These are phyloP conservation scores for Erebia aethiops DNA, from an alignment of 2,888 invertebrate species.

Conservation along the genomic window DNA sequence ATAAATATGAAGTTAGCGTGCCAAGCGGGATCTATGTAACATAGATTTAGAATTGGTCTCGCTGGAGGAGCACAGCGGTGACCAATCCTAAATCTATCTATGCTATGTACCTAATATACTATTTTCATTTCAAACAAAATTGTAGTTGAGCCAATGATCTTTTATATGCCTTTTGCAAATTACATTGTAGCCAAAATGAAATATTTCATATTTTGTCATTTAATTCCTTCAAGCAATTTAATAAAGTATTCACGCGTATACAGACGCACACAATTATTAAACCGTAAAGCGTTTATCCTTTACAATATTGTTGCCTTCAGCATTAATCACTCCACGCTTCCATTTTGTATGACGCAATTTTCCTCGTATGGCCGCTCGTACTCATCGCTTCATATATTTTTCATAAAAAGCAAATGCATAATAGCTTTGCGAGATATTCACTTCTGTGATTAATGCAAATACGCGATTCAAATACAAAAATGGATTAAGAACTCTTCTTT, in stretches of 20 bases:
- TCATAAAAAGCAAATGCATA: conserved; percentile 30
- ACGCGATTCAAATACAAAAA: conserved; percentile 5
- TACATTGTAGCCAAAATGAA: neutral
- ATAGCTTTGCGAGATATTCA: conserved; percentile 12
- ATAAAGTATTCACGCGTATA: conserved; percentile 12
- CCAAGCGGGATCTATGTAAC: no score
- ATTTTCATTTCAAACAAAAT: neutral
- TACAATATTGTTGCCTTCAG: conserved; percentile 30
- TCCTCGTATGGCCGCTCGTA: conserved; percentile 22
- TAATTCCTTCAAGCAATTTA: conserved; percentile 2
- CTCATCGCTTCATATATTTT: conserved; percentile 28
- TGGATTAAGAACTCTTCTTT: conserved; percentile 6
- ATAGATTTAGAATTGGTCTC: no score
- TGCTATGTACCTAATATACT: no score
- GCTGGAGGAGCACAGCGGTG: no score
- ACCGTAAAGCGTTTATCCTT: conserved; percentile 33
- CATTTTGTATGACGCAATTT: conserved; percentile 32
- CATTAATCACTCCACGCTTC: conserved; percentile 35
- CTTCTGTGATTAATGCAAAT: conserved; percentile 20
- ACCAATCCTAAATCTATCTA: no score
- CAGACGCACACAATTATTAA: conserved; percentile 24
- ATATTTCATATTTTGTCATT: neutral
- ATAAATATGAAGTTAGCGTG: no score
- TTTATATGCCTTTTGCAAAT: no score
- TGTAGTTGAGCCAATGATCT: neutral